Conservation (phyloP, 2,113 vertebrate genomes). For the Trematocara zebra region DNA sequence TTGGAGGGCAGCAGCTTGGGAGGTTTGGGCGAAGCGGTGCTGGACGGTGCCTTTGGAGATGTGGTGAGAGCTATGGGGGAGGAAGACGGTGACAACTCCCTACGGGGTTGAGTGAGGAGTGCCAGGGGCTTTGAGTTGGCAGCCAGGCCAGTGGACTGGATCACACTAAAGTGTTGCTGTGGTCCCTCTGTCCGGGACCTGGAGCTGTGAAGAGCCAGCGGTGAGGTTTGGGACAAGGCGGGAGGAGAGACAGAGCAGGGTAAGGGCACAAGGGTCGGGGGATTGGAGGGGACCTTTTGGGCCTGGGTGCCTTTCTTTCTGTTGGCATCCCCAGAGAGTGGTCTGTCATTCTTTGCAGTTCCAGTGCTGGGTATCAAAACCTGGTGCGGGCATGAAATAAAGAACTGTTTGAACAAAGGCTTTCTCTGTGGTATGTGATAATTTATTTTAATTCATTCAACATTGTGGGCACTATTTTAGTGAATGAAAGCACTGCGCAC, state of each 20-base stretch:
- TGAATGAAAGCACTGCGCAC: background rate
- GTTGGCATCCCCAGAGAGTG: constrained; percentile 73
- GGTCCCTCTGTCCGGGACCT: constrained; percentile 85
- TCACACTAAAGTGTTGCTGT: constrained; percentile 95
- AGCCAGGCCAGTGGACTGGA: constrained; percentile 94
- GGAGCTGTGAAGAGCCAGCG: constrained; percentile 85
- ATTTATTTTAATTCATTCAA: background rate
- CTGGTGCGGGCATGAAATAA: constrained; percentile 54
- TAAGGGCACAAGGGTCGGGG: constrained; percentile 81
- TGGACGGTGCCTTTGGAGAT: constrained; percentile 51
- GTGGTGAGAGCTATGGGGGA: constrained; percentile 62
- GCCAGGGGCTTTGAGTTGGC: constrained; percentile 86
- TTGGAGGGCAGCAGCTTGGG: constrained; percentile 69
- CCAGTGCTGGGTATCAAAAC: constrained; percentile 78
- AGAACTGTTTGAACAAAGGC: background rate
- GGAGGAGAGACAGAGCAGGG: constrained; percentile 81
- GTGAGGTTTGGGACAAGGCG: constrained; percentile 84
- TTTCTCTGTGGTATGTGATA: background rate
- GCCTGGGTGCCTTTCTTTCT: constrained; percentile 80
- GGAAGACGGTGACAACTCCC: constrained; percentile 75
- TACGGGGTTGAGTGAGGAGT: constrained; percentile 84
- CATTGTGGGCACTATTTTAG: background rate
- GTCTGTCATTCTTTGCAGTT: constrained; percentile 78
- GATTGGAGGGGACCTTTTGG: constrained; percentile 80
- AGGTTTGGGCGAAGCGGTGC: constrained; percentile 76